Evolutionary conservation across 2,888 invertebrate genomes (phyloP).

Genomic region (Thymelicus lineola): DNA sequence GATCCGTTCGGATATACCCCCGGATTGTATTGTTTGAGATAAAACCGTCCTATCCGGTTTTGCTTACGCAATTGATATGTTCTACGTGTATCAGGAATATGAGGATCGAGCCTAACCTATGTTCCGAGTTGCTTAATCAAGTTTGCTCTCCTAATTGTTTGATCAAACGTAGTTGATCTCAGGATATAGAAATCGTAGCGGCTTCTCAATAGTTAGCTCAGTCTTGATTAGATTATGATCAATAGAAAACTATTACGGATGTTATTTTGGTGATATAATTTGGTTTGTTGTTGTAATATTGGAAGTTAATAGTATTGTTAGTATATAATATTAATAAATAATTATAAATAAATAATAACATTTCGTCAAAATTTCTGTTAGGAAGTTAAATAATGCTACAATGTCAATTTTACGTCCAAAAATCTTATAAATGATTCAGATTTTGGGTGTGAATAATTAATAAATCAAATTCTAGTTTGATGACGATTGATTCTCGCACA

Average conservation of each 20-base stretch:
- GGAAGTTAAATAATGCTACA: too few relatives aligned
- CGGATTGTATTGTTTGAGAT: constrained; percentile 11
- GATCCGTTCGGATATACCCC: constrained; percentile 22
- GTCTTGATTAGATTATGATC: constrained; percentile 7
- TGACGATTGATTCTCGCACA: not conserved
- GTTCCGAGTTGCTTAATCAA: constrained; percentile 4
- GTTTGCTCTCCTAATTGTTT: constrained; percentile 18
- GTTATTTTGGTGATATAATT: not conserved
- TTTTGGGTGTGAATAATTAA: too few relatives aligned
- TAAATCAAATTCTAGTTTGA: too few relatives aligned
- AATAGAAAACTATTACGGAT: not conserved
- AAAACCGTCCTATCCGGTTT: not conserved
- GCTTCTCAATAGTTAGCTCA: constrained; percentile 1
- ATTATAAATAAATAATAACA: too few relatives aligned
- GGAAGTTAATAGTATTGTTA: too few relatives aligned
- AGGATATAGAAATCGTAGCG: constrained; percentile 11
- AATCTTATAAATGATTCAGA: too few relatives aligned
- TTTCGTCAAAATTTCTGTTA: too few relatives aligned
- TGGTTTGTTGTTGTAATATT: not conserved
- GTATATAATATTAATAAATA: too few relatives aligned
- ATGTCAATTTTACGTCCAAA: too few relatives aligned
- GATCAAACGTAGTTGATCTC: constrained; percentile 10
- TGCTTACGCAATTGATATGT: constrained; percentile 6
- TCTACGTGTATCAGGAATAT: constrained; percentile 5
- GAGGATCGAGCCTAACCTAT: constrained; percentile 6